A percentile compares a stretch with the other conserved stretches of the same genome.
Evolutionary conservation across 2,888 invertebrate genomes (phyloP).

Genomic region (Asteroscopus sphinx): DNA sequence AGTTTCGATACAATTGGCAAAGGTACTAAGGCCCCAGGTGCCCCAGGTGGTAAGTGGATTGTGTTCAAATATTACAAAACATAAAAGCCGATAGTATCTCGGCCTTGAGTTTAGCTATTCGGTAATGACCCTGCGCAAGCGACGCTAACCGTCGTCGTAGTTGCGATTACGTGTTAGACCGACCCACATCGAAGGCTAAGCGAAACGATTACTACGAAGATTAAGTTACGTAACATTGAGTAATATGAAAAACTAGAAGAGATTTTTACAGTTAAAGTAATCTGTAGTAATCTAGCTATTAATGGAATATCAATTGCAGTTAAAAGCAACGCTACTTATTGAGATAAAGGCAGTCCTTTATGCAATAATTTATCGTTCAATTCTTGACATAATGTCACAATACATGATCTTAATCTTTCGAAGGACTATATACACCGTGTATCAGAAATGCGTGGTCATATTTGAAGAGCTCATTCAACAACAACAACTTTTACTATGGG

Average conservation of each 20-base stretch:
- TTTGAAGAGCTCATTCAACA: too few species aligned
- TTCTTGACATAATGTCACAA: too few species aligned
- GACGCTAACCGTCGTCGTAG: slow-evolving; percentile 68
- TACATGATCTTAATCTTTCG: too few species aligned
- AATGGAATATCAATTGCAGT: too few species aligned
- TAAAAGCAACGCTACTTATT: too few species aligned
- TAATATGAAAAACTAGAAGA: not conserved
- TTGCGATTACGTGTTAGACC: slow-evolving; percentile 63
- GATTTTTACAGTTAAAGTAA: too few species aligned
- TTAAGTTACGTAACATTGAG: slow-evolving; percentile 7
- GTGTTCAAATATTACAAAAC: slow-evolving; percentile 60
- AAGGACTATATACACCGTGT: too few species aligned
- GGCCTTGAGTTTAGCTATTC: slow-evolving; percentile 76
- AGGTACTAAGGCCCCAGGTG: slow-evolving; percentile 57
- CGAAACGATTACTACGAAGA: slow-evolving; percentile 23
- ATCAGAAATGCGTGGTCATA: too few species aligned
- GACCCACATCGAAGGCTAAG: slow-evolving; percentile 37
- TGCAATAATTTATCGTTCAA: too few species aligned
- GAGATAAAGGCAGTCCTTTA: too few species aligned
- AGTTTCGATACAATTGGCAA: slow-evolving; percentile 44
- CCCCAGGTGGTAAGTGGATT: slow-evolving; percentile 61
- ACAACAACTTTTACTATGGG: too few species aligned
- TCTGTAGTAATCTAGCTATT: too few species aligned
- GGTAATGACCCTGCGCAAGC: slow-evolving; percentile 79
- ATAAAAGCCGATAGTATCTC: slow-evolving; percentile 69